Evolutionary conservation across 2,797 vertebrate species (phyloP), one percentile per base, ranked within the genome.

Genomic region (Pangasius djambal): DNA sequence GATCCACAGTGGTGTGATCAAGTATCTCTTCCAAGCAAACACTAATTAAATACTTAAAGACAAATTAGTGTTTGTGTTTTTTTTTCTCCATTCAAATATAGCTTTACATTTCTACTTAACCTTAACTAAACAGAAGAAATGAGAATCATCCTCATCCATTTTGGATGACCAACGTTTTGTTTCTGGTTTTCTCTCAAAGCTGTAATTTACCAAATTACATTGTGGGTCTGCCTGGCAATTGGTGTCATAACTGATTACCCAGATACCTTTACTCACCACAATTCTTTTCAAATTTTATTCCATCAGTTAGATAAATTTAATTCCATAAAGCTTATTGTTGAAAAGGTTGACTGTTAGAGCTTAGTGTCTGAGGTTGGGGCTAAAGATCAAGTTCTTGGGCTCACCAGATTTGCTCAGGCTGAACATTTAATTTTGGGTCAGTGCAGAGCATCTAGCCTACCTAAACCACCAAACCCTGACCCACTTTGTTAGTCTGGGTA

Each of bases 401-500:
- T 67, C 52, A 67, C 25, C 37, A 74, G 4, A 3, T 40, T 83
- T 63, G 20, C 65, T 63, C 34, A 69, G 83, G 50, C 13, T 61
- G 34, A 89, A 81, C 69, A 52, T 87, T 87, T 81, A 50, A 85
- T 87, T 90, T 50, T 57, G 74, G 86, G 89, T 86, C 79, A 88
- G 1, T 34, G 34, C 81, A 70, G 57, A 87, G 67, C 15, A 40
- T 52, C 82, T 78, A 83, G 77, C 57, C 69, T 67, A 78, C 59
- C 90, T 65, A 86, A 87, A 55, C 44, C 77, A 65, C 48, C 61
- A 40, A 89, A 89, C 18, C 44, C 77, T 91, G 91, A 90, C 89
- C 92, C 57, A 90, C 57, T 92, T 91, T 75, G 69, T 40, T 83
- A 87, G 86, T 86, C 87, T 83, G 89, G 88, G 86, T 79, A 20